Percentiles rank a stretch among this genome's conserved stretches.
Evolutionary conservation across 2,888 invertebrate genomes (phyloP).

Genomic region (Drosophila lacicola): DNA sequence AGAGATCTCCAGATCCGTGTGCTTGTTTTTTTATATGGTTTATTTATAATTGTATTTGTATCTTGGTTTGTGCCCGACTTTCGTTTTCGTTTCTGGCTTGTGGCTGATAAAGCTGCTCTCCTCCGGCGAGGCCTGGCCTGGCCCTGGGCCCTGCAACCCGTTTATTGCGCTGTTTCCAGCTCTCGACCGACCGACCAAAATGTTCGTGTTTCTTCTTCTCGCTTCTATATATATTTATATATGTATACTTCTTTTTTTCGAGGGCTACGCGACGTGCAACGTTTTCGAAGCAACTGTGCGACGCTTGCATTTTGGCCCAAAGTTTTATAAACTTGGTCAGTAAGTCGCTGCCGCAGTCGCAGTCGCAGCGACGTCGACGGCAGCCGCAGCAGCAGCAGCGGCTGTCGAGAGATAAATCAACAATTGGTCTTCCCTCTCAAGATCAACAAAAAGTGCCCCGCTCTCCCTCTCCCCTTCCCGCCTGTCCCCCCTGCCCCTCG

Average conservation of each 20-base stretch:
- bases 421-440: slow-evolving; percentile 68
- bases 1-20: slow-evolving; percentile 45
- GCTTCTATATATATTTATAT: slow-evolving; percentile 1
- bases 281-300: slow-evolving; percentile 77
- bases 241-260: slow-evolving; percentile 1
- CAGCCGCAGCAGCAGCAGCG: slow-evolving; percentile 31
- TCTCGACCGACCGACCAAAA: slow-evolving; percentile 49
- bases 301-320: slow-evolving; percentile 77
- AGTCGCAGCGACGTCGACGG: slow-evolving; percentile 22
- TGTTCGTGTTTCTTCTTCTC: slow-evolving; percentile 50
- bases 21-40: background rate
- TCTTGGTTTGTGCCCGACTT: slow-evolving; percentile 58
- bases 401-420: slow-evolving; percentile 74
- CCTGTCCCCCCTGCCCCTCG: background rate
- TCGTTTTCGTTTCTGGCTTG: slow-evolving; percentile 68
- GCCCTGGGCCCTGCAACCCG: slow-evolving; percentile 73
- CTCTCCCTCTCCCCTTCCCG: background rate
- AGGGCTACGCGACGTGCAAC: slow-evolving; percentile 61
- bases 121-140: slow-evolving; percentile 64
- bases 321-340: slow-evolving; percentile 81
- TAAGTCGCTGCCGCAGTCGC: slow-evolving; percentile 46
- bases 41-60: background rate
- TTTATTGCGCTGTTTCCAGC: slow-evolving; percentile 50
- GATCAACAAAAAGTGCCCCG: slow-evolving; percentile 59
- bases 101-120: slow-evolving; percentile 62